phyloP scores from a whole-genome alignment of 2,113 vertebrate genomes.

The Eupsittula cactorum region DNA sequence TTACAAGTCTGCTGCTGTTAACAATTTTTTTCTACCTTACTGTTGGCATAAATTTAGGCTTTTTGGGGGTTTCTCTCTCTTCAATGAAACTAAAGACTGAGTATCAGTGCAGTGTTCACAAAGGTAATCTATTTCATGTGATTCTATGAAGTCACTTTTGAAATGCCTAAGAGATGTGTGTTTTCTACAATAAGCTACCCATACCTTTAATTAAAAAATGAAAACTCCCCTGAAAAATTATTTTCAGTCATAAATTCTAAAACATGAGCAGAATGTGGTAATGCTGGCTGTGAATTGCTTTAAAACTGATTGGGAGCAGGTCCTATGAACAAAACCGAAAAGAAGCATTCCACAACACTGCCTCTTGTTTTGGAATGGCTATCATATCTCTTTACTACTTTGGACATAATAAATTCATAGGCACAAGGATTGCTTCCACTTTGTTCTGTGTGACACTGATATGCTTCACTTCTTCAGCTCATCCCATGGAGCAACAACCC shows the following conservation, averaged over 20 bases:
- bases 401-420: background rate
- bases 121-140: background rate
- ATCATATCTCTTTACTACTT: background rate
- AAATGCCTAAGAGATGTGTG: background rate
- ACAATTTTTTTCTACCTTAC: background rate
- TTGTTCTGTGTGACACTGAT: background rate
- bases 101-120: background rate
- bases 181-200: background rate
- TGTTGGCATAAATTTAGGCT: background rate
- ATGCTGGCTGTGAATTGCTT: background rate
- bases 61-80: background rate
- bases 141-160: background rate
- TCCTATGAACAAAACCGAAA: background rate
- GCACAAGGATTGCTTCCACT: background rate
- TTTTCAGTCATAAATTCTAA: background rate
- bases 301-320: fast-evolving
- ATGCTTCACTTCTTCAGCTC: background rate
- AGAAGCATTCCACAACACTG: background rate
- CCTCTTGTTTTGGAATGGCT: background rate
- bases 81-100: background rate
- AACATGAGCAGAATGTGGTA: background rate
- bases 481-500: background rate
- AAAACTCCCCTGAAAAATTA: background rate
- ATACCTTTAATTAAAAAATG: background rate
- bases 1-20: background rate